phyloP scores from a whole-genome alignment of 2,888 invertebrate genomes.

The Scrobipalpa costella region DNA sequence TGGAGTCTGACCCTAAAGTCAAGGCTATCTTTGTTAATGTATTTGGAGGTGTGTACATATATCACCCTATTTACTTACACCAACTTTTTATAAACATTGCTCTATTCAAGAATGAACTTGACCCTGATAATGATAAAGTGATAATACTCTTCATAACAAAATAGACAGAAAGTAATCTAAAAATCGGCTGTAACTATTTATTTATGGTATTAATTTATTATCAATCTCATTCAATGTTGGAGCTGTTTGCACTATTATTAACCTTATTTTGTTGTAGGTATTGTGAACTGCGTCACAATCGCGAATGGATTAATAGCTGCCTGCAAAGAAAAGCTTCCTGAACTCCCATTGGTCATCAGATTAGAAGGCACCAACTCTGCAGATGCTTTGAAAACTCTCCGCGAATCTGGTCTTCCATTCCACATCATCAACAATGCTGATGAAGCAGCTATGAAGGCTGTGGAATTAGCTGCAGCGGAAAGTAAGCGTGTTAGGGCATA shows the following conservation, averaged over 20 bases:
- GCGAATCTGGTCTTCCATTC: constrained; percentile 91
- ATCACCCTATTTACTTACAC: background rate
- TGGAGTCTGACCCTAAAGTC: constrained; percentile 93
- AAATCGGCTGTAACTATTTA: too few relatives aligned
- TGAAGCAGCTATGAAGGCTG: constrained; percentile 95
- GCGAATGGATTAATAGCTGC: constrained; percentile 97
- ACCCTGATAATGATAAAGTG: too few relatives aligned
- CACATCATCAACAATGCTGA: constrained; percentile 92
- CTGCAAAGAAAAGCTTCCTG: constrained; percentile 87
- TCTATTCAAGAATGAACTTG: too few relatives aligned
- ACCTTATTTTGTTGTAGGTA: constrained; percentile 81
- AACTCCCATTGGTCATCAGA: constrained; percentile 95
- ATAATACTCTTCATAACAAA: too few relatives aligned
- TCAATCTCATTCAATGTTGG: too few relatives aligned
- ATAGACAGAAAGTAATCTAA: too few relatives aligned
- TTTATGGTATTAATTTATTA: too few relatives aligned
- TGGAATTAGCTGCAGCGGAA: constrained; percentile 68
- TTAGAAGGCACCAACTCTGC: constrained; percentile 97
- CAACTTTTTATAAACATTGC: too few relatives aligned
- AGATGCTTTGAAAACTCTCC: constrained; percentile 90
- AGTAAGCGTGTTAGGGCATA: constrained; percentile 24
- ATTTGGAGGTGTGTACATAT: constrained; percentile 85
- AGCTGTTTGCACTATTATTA: too few relatives aligned
- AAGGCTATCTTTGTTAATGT: constrained; percentile 98
- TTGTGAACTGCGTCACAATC: constrained; percentile 98